A percentile compares a stretch with the other conserved stretches of the same genome.
phyloP scores from a whole-genome alignment of 2,113 vertebrate species.

The Mus pahari region DNA sequence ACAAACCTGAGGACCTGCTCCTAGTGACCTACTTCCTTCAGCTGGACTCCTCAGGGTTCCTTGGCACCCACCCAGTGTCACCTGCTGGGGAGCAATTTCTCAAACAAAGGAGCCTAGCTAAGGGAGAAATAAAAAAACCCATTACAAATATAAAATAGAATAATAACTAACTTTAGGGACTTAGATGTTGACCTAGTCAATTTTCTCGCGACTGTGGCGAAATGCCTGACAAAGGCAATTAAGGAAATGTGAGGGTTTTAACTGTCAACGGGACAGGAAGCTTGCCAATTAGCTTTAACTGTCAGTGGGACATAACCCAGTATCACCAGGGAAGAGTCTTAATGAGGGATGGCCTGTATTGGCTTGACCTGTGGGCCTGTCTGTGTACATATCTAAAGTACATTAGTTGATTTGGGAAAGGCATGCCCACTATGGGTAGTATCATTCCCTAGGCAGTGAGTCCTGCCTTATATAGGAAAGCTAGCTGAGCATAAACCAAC shows the following conservation, averaged over 20 bases:
- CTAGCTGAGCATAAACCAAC: not conserved
- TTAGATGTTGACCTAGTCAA: not conserved
- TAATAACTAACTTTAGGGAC: not conserved
- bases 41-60: not conserved
- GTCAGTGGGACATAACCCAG: not conserved
- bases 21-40: not conserved
- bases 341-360: not conserved
- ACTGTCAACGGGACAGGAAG: too few relatives aligned
- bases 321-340: not conserved
- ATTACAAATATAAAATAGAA: not conserved
- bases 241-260: not conserved
- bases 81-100: not conserved
- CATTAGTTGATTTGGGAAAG: not conserved
- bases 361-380: not conserved
- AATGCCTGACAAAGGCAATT: not conserved
- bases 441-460: not conserved
- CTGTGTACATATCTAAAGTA: not conserved
- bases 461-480: not conserved
- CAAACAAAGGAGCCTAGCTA: not conserved
- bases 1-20: too few relatives aligned
- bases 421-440: not conserved
- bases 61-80: not conserved
- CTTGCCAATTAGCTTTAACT: not conserved
- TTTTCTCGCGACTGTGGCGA: not conserved
- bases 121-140: too few relatives aligned